phyloP scores from a whole-genome alignment of 2,113 vertebrate genomes.

The Diadophis punctatus region DNA sequence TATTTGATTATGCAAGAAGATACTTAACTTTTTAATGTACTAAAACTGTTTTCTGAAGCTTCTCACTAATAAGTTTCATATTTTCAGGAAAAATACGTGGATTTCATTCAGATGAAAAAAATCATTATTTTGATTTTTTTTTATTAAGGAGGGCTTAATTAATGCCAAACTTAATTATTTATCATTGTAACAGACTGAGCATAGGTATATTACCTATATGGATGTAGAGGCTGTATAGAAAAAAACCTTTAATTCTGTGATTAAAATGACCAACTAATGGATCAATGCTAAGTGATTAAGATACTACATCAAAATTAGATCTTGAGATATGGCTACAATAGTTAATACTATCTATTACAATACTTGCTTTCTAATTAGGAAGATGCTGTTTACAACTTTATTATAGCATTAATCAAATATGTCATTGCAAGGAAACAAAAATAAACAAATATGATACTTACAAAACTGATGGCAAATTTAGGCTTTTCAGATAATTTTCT shows the following conservation, averaged over 20 bases:
- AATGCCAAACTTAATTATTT: neutral
- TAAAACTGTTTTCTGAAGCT: neutral
- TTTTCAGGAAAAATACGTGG: neutral
- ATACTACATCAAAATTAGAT: neutral
- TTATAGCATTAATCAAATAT: neutral
- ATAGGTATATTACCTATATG: neutral
- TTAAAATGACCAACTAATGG: neutral
- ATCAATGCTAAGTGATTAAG: neutral
- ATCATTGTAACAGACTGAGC: neutral
- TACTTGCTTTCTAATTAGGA: neutral
- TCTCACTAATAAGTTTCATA: neutral
- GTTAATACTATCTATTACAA: neutral
- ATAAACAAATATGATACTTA: neutral
- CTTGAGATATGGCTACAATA: neutral
- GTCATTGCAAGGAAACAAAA: neutral
- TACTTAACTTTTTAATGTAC: neutral
- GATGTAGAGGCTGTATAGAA: neutral
- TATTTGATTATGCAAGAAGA: neutral
- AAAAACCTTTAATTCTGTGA: neutral
- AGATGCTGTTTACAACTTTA: neutral
- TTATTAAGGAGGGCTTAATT: neutral
- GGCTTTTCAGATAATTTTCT: neutral
- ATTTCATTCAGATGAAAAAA: neutral
- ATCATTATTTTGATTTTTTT: neutral
- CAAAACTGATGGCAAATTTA: neutral